Evolutionary conservation across 2,888 invertebrate species (phyloP).

Genomic region (Shargacucullia verbasci): DNA sequence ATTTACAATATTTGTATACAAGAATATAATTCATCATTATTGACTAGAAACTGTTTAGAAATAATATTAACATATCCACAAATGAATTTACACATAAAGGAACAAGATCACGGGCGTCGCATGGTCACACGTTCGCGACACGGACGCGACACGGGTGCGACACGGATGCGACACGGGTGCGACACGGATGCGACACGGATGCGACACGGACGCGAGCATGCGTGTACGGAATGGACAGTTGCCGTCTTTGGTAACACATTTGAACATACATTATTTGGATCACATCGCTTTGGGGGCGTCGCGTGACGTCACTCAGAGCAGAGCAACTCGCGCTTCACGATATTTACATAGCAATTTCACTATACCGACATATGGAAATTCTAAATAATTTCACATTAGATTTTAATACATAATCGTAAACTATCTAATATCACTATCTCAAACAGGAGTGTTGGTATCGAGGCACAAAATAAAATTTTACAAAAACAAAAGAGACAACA

Average conservation of each 20-base stretch:
- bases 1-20: conserved; percentile 83
- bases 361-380: conserved; percentile 19
- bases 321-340: conserved; percentile 8
- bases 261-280: conserved; percentile 72
- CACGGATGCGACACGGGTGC: no score
- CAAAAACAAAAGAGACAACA: conserved; percentile 80
- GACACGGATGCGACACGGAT: no score
- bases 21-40: conserved; percentile 73
- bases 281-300: conserved; percentile 52
- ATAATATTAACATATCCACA: conserved; percentile 65
- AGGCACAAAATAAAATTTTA: conserved; percentile 84
- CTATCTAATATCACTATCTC: conserved; percentile 86
- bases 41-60: conserved; percentile 86
- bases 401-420: conserved; percentile 71
- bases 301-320: conserved; percentile 19
- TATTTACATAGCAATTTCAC: conserved; percentile 30
- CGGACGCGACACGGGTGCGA: no score
- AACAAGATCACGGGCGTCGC: conserved; percentile 70
- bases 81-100: conserved; percentile 70
- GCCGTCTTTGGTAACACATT: conserved; percentile 84
- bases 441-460: conserved; percentile 65
- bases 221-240: conserved; percentile 76
- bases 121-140: no score
- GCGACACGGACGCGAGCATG: conserved; percentile 55
- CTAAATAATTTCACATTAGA: conserved; percentile 51